These are phyloP conservation scores for Bungarus multicinctus DNA, from an alignment of 2,113 vertebrate genomes.

Conservation along the genomic window DNA sequence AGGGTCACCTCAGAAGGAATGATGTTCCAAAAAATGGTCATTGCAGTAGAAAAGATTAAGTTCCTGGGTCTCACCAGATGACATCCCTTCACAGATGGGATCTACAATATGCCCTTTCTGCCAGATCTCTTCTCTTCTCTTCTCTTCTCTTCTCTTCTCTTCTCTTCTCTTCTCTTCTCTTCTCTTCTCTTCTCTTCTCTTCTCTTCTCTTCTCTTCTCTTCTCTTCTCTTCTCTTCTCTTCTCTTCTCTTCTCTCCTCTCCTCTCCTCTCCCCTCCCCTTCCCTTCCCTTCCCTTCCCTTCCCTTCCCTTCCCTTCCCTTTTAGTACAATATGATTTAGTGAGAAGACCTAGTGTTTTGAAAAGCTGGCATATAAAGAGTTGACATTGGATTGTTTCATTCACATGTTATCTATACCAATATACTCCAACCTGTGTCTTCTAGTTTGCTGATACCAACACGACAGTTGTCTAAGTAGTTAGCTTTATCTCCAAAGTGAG, in stretches of 20 bases:
- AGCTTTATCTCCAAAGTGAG: not conserved
- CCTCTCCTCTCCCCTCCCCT: too few relatives aligned
- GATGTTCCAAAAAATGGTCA: not conserved
- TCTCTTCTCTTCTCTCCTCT: not conserved
- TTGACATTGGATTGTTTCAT: not conserved
- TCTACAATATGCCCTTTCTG: not conserved
- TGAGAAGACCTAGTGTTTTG: not conserved
- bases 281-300: not conserved
- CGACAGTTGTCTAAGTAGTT: not conserved
- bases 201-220: too few relatives aligned
- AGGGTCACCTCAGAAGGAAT: not conserved
- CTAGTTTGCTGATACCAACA: not conserved
- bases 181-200: too few relatives aligned
- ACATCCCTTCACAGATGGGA: not conserved
- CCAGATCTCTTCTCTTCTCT: not conserved
- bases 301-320: not conserved
- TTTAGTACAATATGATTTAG: not conserved
- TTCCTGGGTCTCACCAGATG: not conserved
- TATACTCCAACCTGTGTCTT: not conserved
- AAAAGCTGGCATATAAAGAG: not conserved
- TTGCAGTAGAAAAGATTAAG: not conserved
- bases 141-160: not conserved
- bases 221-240: too few relatives aligned
- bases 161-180: not conserved
- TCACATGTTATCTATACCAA: not conserved